Conservation (phyloP, 1,140 invertebrate species). For the Drosophila sproati region DNA sequence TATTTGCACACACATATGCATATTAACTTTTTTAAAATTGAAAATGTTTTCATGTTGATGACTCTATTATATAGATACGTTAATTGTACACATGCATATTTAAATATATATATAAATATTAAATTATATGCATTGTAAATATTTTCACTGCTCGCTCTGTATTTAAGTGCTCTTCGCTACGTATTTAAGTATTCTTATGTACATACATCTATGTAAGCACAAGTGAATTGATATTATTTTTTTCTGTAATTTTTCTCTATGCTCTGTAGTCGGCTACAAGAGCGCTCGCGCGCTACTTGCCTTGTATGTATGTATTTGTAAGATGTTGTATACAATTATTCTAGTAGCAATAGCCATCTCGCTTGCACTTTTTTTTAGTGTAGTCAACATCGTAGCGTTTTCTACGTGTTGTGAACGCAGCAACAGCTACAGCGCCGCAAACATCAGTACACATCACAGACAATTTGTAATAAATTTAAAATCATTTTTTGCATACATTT, state of each 20-base stretch:
- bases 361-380: constrained; percentile 42
- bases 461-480: constrained; percentile 9
- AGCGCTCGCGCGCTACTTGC: constrained; percentile 46
- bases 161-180: not conserved
- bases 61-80: constrained; percentile 5
- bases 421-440: constrained; percentile 42
- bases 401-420: constrained; percentile 43
- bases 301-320: constrained; percentile 31
- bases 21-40: not conserved
- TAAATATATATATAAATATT: not conserved
- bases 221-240: constrained; percentile 1
- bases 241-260: constrained; percentile 18
- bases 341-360: constrained; percentile 47
- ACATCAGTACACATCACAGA: constrained; percentile 19
- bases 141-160: constrained; percentile 4
- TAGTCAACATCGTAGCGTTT: constrained; percentile 32
- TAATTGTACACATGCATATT: not conserved
- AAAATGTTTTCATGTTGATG: constrained; percentile 2
- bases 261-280: constrained; percentile 31
- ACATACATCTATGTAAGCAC: not conserved
- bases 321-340: constrained; percentile 52
- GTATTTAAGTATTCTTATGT: not conserved
- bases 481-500: constrained; percentile 4
- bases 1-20: not conserved
- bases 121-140: not conserved